A percentile compares a stretch with the other conserved stretches of the same genome.
Evolutionary conservation across 2,888 invertebrate species (phyloP).

Genomic region (Adelphocoris suturalis): DNA sequence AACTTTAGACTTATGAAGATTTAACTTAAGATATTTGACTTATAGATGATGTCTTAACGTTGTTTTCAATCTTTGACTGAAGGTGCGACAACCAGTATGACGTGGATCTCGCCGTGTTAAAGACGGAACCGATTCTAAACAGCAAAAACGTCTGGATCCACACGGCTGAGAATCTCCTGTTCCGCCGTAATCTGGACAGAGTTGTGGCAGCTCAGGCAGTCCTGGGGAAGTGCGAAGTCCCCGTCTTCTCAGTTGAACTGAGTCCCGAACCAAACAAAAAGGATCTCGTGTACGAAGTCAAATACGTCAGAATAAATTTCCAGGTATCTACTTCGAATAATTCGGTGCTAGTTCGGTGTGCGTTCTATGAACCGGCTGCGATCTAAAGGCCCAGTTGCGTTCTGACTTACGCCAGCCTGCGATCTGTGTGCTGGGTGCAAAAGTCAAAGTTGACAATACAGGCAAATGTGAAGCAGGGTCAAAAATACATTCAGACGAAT

Average conservation of each 20-base stretch:
- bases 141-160: not conserved
- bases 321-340: not conserved
- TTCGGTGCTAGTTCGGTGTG: constrained; percentile 17
- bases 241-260: not conserved
- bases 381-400: no score
- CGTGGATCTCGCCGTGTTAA: not conserved
- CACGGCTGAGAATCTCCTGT: not conserved
- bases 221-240: not conserved
- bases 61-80: no score
- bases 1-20: no score
- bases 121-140: not conserved
- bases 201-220: not conserved
- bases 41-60: no score
- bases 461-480: no score
- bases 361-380: not conserved
- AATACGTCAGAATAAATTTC: not conserved
- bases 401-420: no score
- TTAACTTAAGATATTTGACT: no score
- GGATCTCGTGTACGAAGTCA: not conserved
- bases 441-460: no score
- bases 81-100: not conserved
- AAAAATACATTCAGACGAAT: constrained; percentile 38
- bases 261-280: not conserved
- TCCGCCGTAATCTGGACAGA: not conserved
- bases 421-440: no score